Evolutionary conservation across 2,888 invertebrate genomes (phyloP), one percentile per base, ranked within the genome.

Genomic region (Dermolepida albohirtum): DNA sequence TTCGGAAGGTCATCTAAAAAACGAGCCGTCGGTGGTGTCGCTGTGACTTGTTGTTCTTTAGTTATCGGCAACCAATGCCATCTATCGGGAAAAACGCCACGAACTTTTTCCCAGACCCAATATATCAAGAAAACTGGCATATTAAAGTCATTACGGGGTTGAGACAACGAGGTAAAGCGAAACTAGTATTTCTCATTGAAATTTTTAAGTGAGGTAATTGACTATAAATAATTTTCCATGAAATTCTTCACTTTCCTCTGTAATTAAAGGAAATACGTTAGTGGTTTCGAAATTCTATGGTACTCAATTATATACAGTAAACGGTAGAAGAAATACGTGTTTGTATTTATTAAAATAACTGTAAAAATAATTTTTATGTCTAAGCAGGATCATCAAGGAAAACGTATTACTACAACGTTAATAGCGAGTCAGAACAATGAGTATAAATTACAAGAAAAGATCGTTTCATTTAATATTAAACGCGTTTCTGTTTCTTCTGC

Each of bases 91-190:
- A n/a, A n/a, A n/a, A n/a, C n/a, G n/a, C n/a, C n/a, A n/a, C n/a
- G n/a, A n/a, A n/a, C n/a, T n/a, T n/a, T n/a, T n/a, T n/a, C n/a
- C n/a, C n/a, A n/a, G n/a, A n/a, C n/a, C n/a, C n/a, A n/a, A n/a
- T 65, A 65, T 65, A 65, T 65, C 65, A 65, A 52, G 65, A 65
- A 65, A 62, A 62, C 59, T 62, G 59, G 47, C 59, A 62, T 49
- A 49, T 62, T 34, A 27, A n/a, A 62, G 59, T 49, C 47, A 47
- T 62, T 49, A 47, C 47, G 47, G 59, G 34, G 59, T 47, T 62
- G 59, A 34, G 47, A 47, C 59, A 62, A 14, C 47, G 16, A 29
- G 47, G 47, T 47, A 47, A 39, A 47, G 47, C 59, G 34, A 62
- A 17, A 12, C 47, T 40, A 47, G 47, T 29, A 62, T 47, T 34